Evolutionary conservation across 2,888 invertebrate species (phyloP), one percentile per base, ranked within the genome.

Genomic region (Drosophila rellima): DNA sequence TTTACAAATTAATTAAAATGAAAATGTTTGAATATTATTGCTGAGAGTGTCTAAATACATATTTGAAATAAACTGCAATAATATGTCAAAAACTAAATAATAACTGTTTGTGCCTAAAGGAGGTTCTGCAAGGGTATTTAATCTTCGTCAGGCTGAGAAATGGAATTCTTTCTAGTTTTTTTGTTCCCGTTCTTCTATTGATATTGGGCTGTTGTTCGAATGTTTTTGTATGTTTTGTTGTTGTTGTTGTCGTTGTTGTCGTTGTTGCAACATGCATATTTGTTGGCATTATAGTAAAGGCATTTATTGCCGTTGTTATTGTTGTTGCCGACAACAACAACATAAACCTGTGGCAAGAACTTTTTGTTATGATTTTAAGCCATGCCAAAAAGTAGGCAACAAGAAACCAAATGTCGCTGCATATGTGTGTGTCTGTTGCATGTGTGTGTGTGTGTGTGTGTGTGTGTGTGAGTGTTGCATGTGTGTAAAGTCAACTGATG

Each of bases 301-400:
- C 69, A 55, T 44, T 59, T 45, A 31, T 18, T 47, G 35, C 5
- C 37, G 62, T 56, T 44, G 18, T 13, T 33, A 8, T 17, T 50
- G 18, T 51, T 62, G 35, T 40, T 61, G 60, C 18, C 42, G 31
- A 26, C 23, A 26, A 26, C 7, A 26, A 26, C 74, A 75, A 56
- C 67, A 67, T 50, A 63, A 77, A 77, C 70, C 74, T 75, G 74
- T 72, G 65, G 76, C 77, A 75, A 64, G 62, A 77, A 66, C 66
- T 74, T 64, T 51, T 66, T 70, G 74, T 67, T 66, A 70, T 74
- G 78, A 78, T 77, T 77, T 78, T 47, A 57, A 66, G 74, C 73
- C 55, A 55, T 54, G 76, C 70, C 74, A 78, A 77, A 77, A 75
- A 73, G 69, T 62, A 66, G 64, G 56, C 70, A 78, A 70, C 70